Conservation (phyloP, 2,888 invertebrate species). For the Drosophila kanekoi region DNA sequence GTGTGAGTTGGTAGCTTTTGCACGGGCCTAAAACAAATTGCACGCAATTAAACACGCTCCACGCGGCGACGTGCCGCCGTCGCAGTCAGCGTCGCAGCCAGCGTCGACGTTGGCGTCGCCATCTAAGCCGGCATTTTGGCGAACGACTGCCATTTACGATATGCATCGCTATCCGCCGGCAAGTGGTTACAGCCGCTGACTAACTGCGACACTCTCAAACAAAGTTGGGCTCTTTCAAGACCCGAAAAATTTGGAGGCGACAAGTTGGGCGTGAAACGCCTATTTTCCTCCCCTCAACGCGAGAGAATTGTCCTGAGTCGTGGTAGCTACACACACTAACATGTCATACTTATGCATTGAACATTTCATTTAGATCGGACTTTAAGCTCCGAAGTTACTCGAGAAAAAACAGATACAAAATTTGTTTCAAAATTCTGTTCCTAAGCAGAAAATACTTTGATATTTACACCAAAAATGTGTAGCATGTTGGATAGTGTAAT, state of each 20-base stretch:
- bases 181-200: constrained; percentile 39
- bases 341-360: no score
- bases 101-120: constrained; percentile 1
- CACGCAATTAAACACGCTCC: constrained; percentile 76
- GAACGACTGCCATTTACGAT: constrained; percentile 43
- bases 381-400: no score
- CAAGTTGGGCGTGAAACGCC: no score
- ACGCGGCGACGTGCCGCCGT: constrained; percentile 39
- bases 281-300: no score
- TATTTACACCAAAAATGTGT: background rate
- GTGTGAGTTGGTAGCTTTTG: constrained; percentile 62
- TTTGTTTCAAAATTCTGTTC: no score
- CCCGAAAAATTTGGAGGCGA: no score
- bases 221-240: no score
- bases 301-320: no score
- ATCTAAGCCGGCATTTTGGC: constrained; percentile 4
- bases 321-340: no score
- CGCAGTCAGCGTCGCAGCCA: constrained; percentile 4
- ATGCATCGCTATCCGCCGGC: constrained; percentile 42
- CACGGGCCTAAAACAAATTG: constrained; percentile 72
- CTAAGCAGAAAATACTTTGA: no score
- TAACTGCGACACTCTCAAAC: constrained; percentile 3
- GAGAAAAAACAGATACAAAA: no score
- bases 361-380: no score
- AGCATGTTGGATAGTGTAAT: background rate